Percentiles rank a stretch among this genome's conserved stretches.
Evolutionary conservation across 2,797 vertebrate genomes (phyloP).

Genomic region (Neosilurus hyrtlii): DNA sequence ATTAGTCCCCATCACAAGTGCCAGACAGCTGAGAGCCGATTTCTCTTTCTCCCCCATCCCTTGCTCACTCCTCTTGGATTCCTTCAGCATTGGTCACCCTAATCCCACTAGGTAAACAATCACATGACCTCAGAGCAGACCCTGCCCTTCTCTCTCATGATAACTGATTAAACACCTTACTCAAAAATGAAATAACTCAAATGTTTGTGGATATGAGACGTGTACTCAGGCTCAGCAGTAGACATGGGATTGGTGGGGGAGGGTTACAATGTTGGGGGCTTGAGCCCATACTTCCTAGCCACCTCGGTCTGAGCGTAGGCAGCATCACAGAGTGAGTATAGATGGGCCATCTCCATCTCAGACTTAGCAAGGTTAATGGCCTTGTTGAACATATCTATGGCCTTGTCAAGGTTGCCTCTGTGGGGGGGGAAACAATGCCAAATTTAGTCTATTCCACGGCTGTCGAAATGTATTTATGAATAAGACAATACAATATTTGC

Average conservation of each 20-base stretch:
- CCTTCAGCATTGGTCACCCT: slow-evolving; percentile 15
- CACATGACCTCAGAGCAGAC: slow-evolving; percentile 43
- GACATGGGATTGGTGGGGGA: slow-evolving; percentile 49
- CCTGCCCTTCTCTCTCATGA: slow-evolving; percentile 26
- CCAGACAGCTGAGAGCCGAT: background rate
- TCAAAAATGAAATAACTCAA: slow-evolving; percentile 62
- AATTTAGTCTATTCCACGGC: slow-evolving; percentile 28
- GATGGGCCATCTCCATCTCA: slow-evolving; percentile 99
- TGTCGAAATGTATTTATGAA: background rate
- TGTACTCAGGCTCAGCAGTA: slow-evolving; percentile 60
- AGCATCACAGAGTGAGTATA: slow-evolving; percentile 96
- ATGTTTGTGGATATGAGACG: slow-evolving; percentile 50
- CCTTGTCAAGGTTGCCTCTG: slow-evolving; percentile 98
- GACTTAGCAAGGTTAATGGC: slow-evolving; percentile 98
- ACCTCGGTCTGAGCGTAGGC: slow-evolving; percentile 98
- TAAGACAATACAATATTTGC: background rate
- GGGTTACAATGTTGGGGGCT: slow-evolving; percentile 92
- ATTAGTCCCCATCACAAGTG: background rate
- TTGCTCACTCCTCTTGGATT: slow-evolving; percentile 4
- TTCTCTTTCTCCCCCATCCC: background rate
- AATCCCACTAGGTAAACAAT: slow-evolving; percentile 59
- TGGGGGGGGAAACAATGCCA: slow-evolving; percentile 2
- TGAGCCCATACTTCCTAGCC: slow-evolving; percentile 97
- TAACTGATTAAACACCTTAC: slow-evolving; percentile 40
- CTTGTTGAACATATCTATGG: slow-evolving; percentile 99